Evolutionary conservation across 2,113 vertebrate genomes (phyloP), one percentile per base, ranked within the genome.

Genomic region (Colaptes auratus): DNA sequence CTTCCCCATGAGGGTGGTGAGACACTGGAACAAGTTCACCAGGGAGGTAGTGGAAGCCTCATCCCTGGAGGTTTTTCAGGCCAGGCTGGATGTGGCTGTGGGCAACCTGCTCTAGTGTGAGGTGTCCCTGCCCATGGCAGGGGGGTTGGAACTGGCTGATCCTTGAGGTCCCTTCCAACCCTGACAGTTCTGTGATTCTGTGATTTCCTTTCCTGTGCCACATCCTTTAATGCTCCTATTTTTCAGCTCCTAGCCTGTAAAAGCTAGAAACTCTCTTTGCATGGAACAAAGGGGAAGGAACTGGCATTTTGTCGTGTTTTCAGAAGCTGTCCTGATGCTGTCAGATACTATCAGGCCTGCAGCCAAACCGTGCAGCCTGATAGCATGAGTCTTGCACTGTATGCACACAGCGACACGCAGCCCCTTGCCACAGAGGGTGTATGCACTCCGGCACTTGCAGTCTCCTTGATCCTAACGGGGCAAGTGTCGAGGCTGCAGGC

Each of bases 321-420:
- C 71, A 76, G 88, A 56, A 82, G 84, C 44, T 44, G 2, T 28
- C 44, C 55, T 31, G 78, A 35, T 56, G 33, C 42, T 36, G 5
- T 15, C 82, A 75, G 61, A 3, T 21, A 24, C 61, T 36, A 5
- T 21, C 25, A 12, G 73, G 53, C 79, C 63, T 9, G 1, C 23
- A 64, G 70, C 70, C 82, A 9, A 52, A 21, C 5, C 27, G 10
- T 9, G 9, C 16, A 50, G 50, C 46, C 65, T 0, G 1, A 4
- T 59, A 55, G 27, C 0, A 0, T 39, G 10, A 27, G 15, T 19
- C 33, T 48, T 52, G 82, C 33, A 0, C 7, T 2, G 10, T 23
- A 12, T 20, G 15, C 28, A 24, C 67, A 9, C 0, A 0, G 30
- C 46, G 9, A 1, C 42, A 36, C 30, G 30, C 44, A 48, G 71